Evolutionary conservation across 2,888 invertebrate species (phyloP).

Genomic region (Calliopum simillimum): DNA sequence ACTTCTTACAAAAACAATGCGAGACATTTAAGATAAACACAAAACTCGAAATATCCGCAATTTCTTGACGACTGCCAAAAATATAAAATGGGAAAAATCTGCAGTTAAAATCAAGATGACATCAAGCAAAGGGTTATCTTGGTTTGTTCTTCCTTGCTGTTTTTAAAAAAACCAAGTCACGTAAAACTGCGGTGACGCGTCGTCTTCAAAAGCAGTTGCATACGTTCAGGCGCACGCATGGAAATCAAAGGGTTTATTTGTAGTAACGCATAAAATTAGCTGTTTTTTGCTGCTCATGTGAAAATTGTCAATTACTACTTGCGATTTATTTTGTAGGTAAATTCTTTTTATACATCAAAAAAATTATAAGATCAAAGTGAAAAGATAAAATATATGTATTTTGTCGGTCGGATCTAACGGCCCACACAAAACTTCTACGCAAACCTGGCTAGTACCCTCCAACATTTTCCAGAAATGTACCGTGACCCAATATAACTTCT

Average conservation of each 20-base stretch:
- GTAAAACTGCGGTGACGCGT: constrained; percentile 23
- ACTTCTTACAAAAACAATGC: constrained; percentile 30
- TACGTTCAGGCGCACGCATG: background rate
- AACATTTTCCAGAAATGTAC: too few relatives aligned
- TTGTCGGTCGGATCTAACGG: too few relatives aligned
- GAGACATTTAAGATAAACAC: constrained; percentile 40
- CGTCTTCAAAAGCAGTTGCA: background rate
- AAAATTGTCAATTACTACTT: constrained; percentile 29
- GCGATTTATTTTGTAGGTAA: constrained; percentile 3
- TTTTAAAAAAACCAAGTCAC: constrained; percentile 30
- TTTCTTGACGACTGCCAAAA: constrained; percentile 34
- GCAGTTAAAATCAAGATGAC: constrained; percentile 32
- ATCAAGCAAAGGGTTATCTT: background rate
- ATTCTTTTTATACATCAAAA: too few relatives aligned
- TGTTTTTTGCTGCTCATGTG: too few relatives aligned
- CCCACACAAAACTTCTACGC: too few relatives aligned
- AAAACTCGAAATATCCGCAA: constrained; percentile 38
- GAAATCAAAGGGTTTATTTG: background rate
- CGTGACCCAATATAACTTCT: too few relatives aligned
- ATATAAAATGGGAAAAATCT: background rate
- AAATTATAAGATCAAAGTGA: too few relatives aligned
- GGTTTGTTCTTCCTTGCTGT: background rate
- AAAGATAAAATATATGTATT: too few relatives aligned
- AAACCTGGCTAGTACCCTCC: too few relatives aligned
- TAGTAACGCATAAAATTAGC: constrained; percentile 29